Percentiles rank a stretch among this genome's conserved stretches.
These are phyloP conservation scores for Montipora capricornis DNA, from an alignment of 64 coral and sea anemone genomes.

Conservation along the genomic window DNA sequence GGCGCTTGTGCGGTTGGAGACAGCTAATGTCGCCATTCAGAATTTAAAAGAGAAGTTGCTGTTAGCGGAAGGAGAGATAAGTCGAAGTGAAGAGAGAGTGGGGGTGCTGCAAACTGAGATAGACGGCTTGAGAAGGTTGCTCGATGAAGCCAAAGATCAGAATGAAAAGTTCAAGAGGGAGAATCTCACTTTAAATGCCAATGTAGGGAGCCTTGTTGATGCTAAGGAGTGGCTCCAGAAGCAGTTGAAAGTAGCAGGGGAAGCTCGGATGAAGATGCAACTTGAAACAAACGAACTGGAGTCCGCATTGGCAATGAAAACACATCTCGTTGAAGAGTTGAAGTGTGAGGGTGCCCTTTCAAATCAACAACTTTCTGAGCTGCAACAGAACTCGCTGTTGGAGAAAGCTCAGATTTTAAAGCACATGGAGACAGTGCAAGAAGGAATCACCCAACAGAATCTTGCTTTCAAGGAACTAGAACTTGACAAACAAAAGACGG, in stretches of 20 bases:
- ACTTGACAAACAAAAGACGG: constrained; percentile 73
- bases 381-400: constrained; percentile 75
- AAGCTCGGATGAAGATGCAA: constrained; percentile 75
- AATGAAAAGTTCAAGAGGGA: constrained; percentile 70
- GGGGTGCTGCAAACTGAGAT: constrained; percentile 60
- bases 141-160: constrained; percentile 34
- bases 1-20: constrained; percentile 64
- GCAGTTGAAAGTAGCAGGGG: constrained; percentile 69
- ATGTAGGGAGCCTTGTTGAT: constrained; percentile 69
- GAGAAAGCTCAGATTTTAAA: constrained; percentile 81
- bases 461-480: constrained; percentile 61
- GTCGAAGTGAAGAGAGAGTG: constrained; percentile 23
- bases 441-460: constrained; percentile 70
- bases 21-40: constrained; percentile 61
- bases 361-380: constrained; percentile 65
- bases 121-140: constrained; percentile 38
- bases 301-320: constrained; percentile 56
- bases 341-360: constrained; percentile 79
- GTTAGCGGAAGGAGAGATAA: constrained; percentile 54
- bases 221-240: constrained; percentile 77
- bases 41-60: constrained; percentile 72
- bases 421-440: constrained; percentile 85
- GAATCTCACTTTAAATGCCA: constrained; percentile 56
- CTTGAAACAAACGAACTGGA: constrained; percentile 77
- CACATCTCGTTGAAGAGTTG: constrained; percentile 71